These are phyloP conservation scores for Drosophila pseudoananassae DNA, from an alignment of 1,140 invertebrate genomes.

Conservation along the genomic window DNA sequence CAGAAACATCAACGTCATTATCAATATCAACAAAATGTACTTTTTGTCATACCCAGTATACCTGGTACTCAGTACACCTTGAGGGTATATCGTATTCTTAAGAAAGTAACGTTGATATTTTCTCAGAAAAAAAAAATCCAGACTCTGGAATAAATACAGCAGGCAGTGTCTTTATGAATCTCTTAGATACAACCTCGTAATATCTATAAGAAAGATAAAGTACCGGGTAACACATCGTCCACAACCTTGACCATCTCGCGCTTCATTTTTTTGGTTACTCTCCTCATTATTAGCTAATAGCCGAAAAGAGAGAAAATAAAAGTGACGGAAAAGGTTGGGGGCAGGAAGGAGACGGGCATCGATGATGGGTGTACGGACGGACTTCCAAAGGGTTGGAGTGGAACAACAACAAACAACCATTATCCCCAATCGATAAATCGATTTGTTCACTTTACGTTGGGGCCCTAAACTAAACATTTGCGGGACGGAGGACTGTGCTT, in stretches of 20 bases:
- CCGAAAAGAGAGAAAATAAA: background rate
- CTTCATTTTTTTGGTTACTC: background rate
- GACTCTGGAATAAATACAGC: too few species aligned
- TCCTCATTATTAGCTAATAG: conserved; percentile 37
- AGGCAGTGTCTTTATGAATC: too few species aligned
- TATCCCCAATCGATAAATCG: conserved; percentile 70
- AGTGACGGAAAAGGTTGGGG: background rate
- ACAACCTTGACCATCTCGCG: background rate
- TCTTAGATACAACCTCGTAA: too few species aligned
- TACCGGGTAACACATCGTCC: background rate
- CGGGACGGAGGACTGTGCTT: conserved; percentile 13
- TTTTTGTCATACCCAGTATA: conserved; percentile 23
- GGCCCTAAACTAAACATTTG: conserved; percentile 36
- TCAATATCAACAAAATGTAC: conserved; percentile 40
- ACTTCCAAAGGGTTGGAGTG: background rate
- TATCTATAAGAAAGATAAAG: background rate
- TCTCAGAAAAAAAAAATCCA: too few species aligned
- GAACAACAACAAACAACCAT: conserved; percentile 47
- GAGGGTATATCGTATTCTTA: too few species aligned
- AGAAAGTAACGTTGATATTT: too few species aligned
- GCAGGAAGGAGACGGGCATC: background rate
- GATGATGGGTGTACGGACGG: background rate
- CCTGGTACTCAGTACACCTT: background rate
- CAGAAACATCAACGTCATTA: conserved; percentile 57
- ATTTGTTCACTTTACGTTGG: conserved; percentile 28